Base-by-base conservation (phyloP, 2,113 vertebrate genomes). In the Dasyurus viverrinus region DNA sequence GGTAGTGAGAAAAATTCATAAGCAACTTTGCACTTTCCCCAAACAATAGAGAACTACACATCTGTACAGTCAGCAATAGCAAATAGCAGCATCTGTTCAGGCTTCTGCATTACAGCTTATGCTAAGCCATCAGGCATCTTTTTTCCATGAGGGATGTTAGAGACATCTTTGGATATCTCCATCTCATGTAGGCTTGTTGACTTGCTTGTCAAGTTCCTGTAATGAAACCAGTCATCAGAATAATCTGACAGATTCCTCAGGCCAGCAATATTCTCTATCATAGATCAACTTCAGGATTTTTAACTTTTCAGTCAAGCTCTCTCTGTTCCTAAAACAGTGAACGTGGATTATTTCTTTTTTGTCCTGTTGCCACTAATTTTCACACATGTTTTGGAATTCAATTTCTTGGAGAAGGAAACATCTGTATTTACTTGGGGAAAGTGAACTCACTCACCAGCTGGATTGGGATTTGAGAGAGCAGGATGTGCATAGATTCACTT, bases 401-500 rank as follows among this genome's bases (percentile, higher is more conserved):
- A 96, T 92, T 92, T 96, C 50, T 54, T 54, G 68, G 47, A 0
- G 0, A 1, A 55, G 90, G 94, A 47, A 90, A 84, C 57, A 57
- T 54, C 46, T 68, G 25, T 92, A 76, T 94, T 95, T 95, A 48
- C 9, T 30, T 90, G 89, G 46, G 68, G 54, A 95, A 95, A 97
- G 90, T 90, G 92, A 92, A 91, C 91, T 53, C 89, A 47, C 93
- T 95, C 94, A 91, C 50, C 36, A 89, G 89, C 53, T 93, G 10
- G 94, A 94, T 97, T 94, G 93, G 16, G 95, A 12, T 76, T 68
- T 97, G 92, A 93, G 95, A 46, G 95, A 89, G 97, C 93, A 94
- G 90, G 95, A 96, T 96, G 95, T 93, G 98, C 92, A 92, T 95
- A 93, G 6, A 93, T 95, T 93, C 47, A 24, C 94, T 98, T 95